Base-by-base conservation (phyloP, 1,140 invertebrate species). In the Apis laboriosa region DNA sequence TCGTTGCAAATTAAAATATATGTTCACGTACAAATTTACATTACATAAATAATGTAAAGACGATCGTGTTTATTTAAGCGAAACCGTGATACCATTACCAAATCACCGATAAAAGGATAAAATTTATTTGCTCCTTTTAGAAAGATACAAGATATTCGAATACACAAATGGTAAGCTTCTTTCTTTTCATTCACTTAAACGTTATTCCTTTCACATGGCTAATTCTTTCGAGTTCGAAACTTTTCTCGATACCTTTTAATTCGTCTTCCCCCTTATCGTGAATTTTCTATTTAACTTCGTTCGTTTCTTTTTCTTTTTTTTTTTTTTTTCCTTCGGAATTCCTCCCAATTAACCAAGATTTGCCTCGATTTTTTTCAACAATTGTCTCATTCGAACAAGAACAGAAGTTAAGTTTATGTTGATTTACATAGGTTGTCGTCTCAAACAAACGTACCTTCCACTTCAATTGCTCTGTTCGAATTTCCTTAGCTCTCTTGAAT, bases 221-320 rank as follows among this genome's bases (percentile, higher is more conserved):
- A 21, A 3, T 49, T 73, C 21, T 34, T 34, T 3, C 24, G 56
- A 61, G 4, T 43, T 15, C 17, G 21, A 24, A 80, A 66, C 71
- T 75, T 80, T 58, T 56, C 61, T 49, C 71, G 53, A 80, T 56
- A 75, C 43, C 79, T 75, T 80, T 74, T 67, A 66, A 75, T 75
- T 80, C 61, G 53, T 12, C 72, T 55, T 55, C 28, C 0, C 51
- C 55, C 53, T 12, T 61, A 51, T 63, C 78, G 51, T 13, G 24
- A 60, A 43, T 11, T 24, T 28, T 13, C n/a, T 19, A 19, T 61
- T 61, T 43, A 75, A 66, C 49, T 67, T 75, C 34, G 7, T 7
- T 24, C 1, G 9, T 28, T 49, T 43, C 34, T 43, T 4, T n/a
- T 43, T 55, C 21, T 19, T 19, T 21, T 24, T 28, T 49, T 21